A percentile compares a stretch with the other conserved stretches of the same genome.
Conservation (phyloP, 2,113 vertebrate genomes). For the Stictonetta naevosa region DNA sequence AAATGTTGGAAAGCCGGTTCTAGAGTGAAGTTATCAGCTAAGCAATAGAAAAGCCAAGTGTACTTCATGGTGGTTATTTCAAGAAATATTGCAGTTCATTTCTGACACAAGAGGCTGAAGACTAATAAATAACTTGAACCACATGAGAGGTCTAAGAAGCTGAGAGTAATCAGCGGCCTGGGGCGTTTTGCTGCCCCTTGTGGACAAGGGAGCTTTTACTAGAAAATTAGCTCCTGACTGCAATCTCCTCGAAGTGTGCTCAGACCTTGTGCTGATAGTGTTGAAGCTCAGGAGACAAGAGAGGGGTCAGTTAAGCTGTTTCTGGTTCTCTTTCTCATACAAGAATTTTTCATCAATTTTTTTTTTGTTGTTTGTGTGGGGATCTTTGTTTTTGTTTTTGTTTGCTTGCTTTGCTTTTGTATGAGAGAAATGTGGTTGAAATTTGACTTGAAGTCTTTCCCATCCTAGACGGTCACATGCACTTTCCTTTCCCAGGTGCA, state of each 20-base stretch:
- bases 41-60: background rate
- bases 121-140: background rate
- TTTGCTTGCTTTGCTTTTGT: too few species aligned
- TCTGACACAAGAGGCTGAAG: background rate
- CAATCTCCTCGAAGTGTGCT: background rate
- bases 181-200: background rate
- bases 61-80: background rate
- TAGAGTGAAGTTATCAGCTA: background rate
- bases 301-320: background rate
- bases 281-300: background rate
- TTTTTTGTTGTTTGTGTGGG: background rate
- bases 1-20: background rate
- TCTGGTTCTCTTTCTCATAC: background rate
- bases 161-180: background rate
- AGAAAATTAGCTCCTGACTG: background rate
- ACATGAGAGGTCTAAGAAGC: background rate
- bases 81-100: background rate
- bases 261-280: background rate
- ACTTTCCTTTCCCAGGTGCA: background rate
- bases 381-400: background rate
- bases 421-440: background rate
- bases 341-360: background rate
- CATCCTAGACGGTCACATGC: background rate
- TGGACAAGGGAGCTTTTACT: background rate
- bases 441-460: background rate